Percentiles rank a stretch among this genome's conserved stretches.
Conservation (phyloP, 1,140 invertebrate genomes). For the Copidosoma floridanum region DNA sequence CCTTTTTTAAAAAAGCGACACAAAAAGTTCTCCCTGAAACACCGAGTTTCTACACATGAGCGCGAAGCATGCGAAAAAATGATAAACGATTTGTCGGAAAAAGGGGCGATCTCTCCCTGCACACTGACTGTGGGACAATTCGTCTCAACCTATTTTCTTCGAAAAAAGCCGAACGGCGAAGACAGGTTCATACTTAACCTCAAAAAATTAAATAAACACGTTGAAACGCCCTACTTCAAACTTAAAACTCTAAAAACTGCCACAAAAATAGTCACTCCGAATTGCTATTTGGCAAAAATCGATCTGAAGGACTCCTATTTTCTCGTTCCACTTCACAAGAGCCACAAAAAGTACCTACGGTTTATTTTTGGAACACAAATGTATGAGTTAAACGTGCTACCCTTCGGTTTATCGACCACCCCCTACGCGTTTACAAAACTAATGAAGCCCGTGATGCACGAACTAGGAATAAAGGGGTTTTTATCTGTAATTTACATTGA, state of each 20-base stretch:
- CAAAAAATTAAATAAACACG: slow-evolving; percentile 36
- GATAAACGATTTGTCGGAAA: too few relatives aligned
- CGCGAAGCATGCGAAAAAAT: too few relatives aligned
- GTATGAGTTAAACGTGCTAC: slow-evolving; percentile 33
- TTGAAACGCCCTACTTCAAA: slow-evolving; percentile 35
- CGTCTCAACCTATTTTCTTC: slow-evolving; percentile 28
- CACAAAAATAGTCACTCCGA: slow-evolving; percentile 17
- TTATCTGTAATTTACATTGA: too few relatives aligned
- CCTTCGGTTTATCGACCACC: too few relatives aligned
- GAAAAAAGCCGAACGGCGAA: slow-evolving; percentile 28
- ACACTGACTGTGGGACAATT: neutral
- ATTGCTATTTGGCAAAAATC: slow-evolving; percentile 30
- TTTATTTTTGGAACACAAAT: slow-evolving; percentile 27
- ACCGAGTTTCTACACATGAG: too few relatives aligned
- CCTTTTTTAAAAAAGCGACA: too few relatives aligned
- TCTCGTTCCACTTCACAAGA: slow-evolving; percentile 9
- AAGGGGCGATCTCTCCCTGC: too few relatives aligned
- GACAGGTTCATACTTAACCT: slow-evolving; percentile 37
- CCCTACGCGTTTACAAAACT: too few relatives aligned
- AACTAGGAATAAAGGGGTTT: slow-evolving; percentile 20
- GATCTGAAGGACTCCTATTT: slow-evolving; percentile 12
- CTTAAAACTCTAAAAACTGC: slow-evolving; percentile 34
- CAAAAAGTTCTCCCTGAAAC: too few relatives aligned
- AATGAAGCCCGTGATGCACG: too few relatives aligned
- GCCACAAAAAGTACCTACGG: slow-evolving; percentile 29